Evolutionary conservation across 2,888 invertebrate genomes (phyloP).

Genomic region (Sycophila texana): DNA sequence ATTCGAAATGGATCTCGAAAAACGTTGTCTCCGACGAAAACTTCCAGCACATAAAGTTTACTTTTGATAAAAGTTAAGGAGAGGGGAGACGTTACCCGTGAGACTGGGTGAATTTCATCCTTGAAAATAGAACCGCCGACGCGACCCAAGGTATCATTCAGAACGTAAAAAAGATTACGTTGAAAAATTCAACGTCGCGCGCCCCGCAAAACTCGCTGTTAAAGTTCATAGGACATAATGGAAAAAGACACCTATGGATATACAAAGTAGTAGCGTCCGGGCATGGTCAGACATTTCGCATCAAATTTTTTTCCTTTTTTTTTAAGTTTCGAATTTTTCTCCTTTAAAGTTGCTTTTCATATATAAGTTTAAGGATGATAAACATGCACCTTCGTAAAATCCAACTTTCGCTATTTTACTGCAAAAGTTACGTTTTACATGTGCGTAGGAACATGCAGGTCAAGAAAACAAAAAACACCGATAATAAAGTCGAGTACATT

Average conservation of each 20-base stretch:
- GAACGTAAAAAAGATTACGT: slow-evolving; percentile 47
- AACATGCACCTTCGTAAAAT: not conserved
- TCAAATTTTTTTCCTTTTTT: not conserved
- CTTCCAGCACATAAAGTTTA: slow-evolving; percentile 40
- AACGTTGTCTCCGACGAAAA: slow-evolving; percentile 27
- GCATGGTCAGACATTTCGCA: not conserved
- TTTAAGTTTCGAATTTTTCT: not conserved
- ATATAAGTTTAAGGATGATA: not conserved
- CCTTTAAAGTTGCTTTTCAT: not conserved
- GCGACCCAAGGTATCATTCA: slow-evolving; percentile 41
- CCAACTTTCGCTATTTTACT: not conserved
- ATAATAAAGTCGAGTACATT: not conserved
- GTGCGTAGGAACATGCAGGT: not conserved
- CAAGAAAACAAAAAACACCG: not conserved
- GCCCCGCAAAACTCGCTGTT: not conserved
- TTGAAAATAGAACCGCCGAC: slow-evolving; percentile 45
- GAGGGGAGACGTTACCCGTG: slow-evolving; percentile 41
- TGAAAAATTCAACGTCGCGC: slow-evolving; percentile 1
- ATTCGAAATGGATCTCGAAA: not conserved
- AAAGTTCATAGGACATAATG: slow-evolving; percentile 18
- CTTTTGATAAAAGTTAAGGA: slow-evolving; percentile 51
- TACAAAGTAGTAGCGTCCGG: slow-evolving; percentile 8
- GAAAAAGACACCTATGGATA: slow-evolving; percentile 13
- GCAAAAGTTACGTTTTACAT: not conserved
- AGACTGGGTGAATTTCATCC: slow-evolving; percentile 29